These are phyloP conservation scores for Phyllopteryx taeniolatus DNA, from an alignment of 2,113 vertebrate species.

Conservation along the genomic window DNA sequence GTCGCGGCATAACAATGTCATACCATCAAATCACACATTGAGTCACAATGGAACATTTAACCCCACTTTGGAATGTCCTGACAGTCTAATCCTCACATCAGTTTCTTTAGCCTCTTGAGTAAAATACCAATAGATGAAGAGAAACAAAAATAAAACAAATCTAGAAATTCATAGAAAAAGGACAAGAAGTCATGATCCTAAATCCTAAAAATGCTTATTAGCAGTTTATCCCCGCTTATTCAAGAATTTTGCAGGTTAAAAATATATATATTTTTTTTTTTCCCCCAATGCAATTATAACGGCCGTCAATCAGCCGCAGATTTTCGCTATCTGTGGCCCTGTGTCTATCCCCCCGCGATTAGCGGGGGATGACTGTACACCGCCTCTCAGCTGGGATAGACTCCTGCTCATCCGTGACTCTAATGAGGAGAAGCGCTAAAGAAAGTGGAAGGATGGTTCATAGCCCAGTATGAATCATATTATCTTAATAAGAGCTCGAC, in stretches of 20 bases:
- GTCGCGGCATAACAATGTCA: too few species aligned
- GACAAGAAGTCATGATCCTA: too few species aligned
- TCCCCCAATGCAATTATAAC: too few species aligned
- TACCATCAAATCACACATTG: neutral
- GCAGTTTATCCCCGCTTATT: too few species aligned
- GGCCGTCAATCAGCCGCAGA: too few species aligned
- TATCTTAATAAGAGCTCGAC: slow-evolving; percentile 9
- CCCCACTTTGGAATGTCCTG: neutral
- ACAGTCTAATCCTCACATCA: neutral
- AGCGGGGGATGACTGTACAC: too few species aligned
- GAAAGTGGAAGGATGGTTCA: neutral
- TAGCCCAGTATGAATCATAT: neutral
- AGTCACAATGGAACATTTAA: neutral
- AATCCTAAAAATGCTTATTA: too few species aligned
- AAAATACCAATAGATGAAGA: neutral
- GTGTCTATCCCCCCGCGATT: too few species aligned
- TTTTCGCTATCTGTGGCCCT: too few species aligned
- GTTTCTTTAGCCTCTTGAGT: neutral
- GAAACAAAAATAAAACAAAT: neutral
- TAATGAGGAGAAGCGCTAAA: neutral
- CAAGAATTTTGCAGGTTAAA: too few species aligned
- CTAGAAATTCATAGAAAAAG: neutral
- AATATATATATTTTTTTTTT: too few species aligned
- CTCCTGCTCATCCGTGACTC: neutral
- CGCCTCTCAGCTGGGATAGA: too few species aligned